phyloP scores from a whole-genome alignment of 2,113 vertebrate genomes.

The Aythya baeri region DNA sequence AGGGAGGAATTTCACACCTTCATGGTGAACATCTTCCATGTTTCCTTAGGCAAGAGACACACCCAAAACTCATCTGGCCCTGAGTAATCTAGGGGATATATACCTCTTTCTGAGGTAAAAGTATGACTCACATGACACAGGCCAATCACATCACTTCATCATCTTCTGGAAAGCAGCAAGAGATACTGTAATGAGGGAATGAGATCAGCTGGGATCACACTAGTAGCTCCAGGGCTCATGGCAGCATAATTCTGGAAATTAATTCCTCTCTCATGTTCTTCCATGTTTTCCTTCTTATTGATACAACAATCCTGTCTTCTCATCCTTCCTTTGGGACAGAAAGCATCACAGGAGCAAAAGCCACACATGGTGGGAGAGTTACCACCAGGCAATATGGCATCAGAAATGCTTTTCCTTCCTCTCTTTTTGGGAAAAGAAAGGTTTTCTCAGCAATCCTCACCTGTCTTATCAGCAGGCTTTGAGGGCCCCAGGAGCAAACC shows the following conservation, averaged over 20 bases:
- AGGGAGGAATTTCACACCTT: neutral
- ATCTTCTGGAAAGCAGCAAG: neutral
- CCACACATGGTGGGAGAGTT: neutral
- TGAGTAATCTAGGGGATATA: neutral
- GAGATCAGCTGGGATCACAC: neutral
- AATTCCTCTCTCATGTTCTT: neutral
- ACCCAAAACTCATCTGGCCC: neutral
- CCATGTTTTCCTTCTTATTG: neutral
- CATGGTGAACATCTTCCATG: fast-evolving
- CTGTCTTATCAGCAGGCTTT: neutral
- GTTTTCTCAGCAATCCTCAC: neutral
- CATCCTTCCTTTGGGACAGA: neutral
- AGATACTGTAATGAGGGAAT: neutral
- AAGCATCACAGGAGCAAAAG: neutral
- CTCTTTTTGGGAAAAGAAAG: neutral
- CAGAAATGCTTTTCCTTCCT: neutral
- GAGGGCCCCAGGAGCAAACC: neutral
- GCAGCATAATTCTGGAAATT: neutral
- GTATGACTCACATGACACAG: neutral
- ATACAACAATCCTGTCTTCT: neutral
- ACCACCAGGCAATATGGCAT: neutral
- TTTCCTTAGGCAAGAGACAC: neutral
- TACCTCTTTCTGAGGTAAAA: neutral
- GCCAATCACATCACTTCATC: neutral
- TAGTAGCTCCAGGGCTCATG: neutral